Conservation (phyloP, 2,797 vertebrate genomes). For the Melanotaenia trifasciata region DNA sequence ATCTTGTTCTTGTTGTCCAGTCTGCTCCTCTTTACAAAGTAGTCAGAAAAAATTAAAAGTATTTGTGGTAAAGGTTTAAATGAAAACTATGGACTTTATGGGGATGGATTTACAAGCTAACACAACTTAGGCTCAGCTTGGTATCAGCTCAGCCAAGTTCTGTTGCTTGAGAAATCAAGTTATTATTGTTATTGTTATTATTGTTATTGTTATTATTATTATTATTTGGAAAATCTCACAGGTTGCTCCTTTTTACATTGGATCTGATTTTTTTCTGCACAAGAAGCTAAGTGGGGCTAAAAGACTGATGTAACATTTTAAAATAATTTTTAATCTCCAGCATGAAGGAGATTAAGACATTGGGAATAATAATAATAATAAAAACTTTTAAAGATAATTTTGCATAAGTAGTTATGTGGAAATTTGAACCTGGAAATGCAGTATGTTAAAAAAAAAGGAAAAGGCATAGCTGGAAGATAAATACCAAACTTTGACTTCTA, state of each 20-base stretch:
- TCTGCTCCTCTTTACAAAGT: neutral
- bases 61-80: neutral
- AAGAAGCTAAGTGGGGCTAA: neutral
- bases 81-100: neutral
- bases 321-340: neutral
- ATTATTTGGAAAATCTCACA: neutral
- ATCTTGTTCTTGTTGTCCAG: neutral
- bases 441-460: neutral
- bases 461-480: neutral
- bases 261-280: neutral
- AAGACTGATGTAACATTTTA: neutral
- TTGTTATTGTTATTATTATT: no score
- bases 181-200: no score
- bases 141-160: neutral
- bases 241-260: neutral
- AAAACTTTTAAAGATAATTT: neutral
- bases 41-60: neutral
- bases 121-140: neutral
- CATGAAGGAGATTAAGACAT: neutral
- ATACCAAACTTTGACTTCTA: neutral
- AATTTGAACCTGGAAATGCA: neutral
- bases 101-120: neutral
- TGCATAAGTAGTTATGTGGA: neutral
- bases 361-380: neutral
- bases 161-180: no score